Base-by-base conservation (phyloP, 2,888 invertebrate genomes). In the Polymixis flavicincta region DNA sequence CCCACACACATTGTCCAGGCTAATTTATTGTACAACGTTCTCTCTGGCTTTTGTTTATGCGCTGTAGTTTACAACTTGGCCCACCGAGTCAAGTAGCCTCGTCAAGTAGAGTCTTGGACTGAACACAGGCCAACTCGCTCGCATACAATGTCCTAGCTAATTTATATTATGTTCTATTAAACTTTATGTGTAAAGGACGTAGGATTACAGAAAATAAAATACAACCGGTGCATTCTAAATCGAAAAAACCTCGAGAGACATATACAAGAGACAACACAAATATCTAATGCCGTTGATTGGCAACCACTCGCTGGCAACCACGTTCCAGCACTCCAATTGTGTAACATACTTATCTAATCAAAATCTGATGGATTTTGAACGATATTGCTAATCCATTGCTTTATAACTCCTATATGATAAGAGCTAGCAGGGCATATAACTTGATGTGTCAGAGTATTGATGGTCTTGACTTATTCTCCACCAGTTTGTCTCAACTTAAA, bases 1-100 rank as follows among this genome's bases (percentile, higher is more conserved):
- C 65, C 73, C 28, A 19, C 73, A 48, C 66, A 72, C 67, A 74
- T 73, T 73, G 74, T 61, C n/a, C 61, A 17, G 25, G 61, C 28
- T 71, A 72, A 78, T 74, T 71, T 63, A 84, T 37, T 57, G 19
- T 57, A 19, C 19, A 59, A 37, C 17, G 13, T 66, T 19, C 11
- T 0, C 54, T 54, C 19, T 66, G n/a, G n/a, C 7, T 57, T 37
- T 22, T 25, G 32, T 75, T 14, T 32, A 65, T 7, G 5, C 76
- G 65, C 78, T 52, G n/a, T 19, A 45, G 61, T 45, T 52, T 63
- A 52, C 54, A 63, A 67, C 71, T 81, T 85, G 59, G 66, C 37
- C 82, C 70, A 63, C 25, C 14, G 19, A 60, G 64, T 72, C 74
- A 66, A 85, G 85, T 87, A 77, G 82, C 75, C 73, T 87, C 78